Conservation (phyloP, 2,113 vertebrate species). For the Prochilodus magdalenae region DNA sequence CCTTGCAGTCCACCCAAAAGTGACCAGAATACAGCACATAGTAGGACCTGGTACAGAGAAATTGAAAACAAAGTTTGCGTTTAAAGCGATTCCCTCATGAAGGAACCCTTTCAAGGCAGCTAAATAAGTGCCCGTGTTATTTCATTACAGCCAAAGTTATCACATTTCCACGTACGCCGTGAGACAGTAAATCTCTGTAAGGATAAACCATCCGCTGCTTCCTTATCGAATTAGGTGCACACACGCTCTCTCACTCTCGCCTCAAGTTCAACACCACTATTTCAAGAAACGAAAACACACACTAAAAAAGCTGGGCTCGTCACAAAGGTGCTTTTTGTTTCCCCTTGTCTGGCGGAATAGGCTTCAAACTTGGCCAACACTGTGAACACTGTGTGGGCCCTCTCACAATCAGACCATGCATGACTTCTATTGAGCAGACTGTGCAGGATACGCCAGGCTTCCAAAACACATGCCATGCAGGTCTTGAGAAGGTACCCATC, state of each 20-base stretch:
- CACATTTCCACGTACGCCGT: constrained; percentile 51
- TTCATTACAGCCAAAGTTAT: constrained; percentile 58
- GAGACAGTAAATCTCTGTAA: constrained; percentile 61
- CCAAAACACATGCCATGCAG: neutral
- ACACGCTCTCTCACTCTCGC: constrained; percentile 49
- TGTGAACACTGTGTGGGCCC: neutral
- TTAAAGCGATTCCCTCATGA: constrained; percentile 17
- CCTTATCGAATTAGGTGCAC: constrained; percentile 56
- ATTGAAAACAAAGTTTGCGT: neutral
- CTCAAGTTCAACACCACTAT: constrained; percentile 53
- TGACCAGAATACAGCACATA: neutral
- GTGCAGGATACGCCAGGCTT: neutral
- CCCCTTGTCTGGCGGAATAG: neutral
- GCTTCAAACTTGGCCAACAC: neutral
- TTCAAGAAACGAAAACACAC: constrained; percentile 45
- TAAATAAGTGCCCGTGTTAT: constrained; percentile 51
- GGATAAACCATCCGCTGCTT: constrained; percentile 50
- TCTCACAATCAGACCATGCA: constrained; percentile 9
- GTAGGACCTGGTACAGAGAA: neutral
- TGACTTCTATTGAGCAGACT: neutral
- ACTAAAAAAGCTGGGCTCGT: neutral
- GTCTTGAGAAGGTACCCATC: neutral
- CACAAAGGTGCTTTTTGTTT: constrained; percentile 34
- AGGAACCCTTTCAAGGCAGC: constrained; percentile 46
- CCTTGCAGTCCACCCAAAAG: neutral